Evolutionary conservation across 2,113 vertebrate species (phyloP).

Genomic region (Sitta europaea): DNA sequence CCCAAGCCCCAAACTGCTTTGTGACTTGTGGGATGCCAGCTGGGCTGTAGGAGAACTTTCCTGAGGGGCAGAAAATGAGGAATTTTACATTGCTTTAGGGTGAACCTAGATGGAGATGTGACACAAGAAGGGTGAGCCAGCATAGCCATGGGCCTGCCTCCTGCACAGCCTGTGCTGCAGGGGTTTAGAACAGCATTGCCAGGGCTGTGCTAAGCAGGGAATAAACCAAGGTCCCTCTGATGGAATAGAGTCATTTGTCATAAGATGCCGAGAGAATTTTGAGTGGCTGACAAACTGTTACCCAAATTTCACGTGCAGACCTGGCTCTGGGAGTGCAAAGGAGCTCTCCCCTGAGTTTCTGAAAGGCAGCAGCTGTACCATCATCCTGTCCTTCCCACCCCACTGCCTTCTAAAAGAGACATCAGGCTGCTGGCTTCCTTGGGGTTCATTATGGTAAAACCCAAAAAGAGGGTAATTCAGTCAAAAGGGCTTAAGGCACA

Average conservation of each 20-base stretch:
- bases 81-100: neutral
- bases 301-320: neutral
- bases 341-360: neutral
- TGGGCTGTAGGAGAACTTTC: neutral
- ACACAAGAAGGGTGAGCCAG: neutral
- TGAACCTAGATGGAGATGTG: neutral
- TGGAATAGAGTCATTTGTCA: neutral
- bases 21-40: neutral
- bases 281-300: neutral
- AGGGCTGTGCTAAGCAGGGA: neutral
- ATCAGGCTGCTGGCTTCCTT: neutral
- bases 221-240: neutral
- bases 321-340: rapidly evolving
- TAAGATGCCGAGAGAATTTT: neutral
- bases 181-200: neutral
- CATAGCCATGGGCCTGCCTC: neutral
- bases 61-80: neutral
- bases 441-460: neutral
- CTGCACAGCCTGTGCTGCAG: rapidly evolving
- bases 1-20: neutral
- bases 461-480: neutral
- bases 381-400: neutral
- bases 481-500: neutral
- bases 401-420: neutral
- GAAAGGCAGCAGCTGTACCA: neutral